Conservation (phyloP, 2,797 vertebrate genomes). For the Gadopsis marmoratus region DNA sequence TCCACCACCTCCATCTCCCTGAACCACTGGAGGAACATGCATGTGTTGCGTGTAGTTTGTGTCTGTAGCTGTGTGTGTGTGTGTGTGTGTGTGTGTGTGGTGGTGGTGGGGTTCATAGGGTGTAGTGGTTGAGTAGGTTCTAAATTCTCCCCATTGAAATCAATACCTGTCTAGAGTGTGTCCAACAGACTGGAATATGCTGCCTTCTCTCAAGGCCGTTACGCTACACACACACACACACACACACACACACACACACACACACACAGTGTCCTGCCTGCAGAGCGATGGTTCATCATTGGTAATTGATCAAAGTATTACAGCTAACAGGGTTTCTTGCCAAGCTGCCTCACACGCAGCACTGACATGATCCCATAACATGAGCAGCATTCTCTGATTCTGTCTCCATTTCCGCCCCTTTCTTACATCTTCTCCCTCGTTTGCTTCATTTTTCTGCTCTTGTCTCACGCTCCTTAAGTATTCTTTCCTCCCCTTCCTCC, state of each 20-base stretch:
- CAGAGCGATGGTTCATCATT: constrained; percentile 67
- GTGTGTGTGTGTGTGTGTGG: constrained; percentile 11
- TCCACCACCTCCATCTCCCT: constrained; percentile 18
- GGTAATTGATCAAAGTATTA: constrained; percentile 79
- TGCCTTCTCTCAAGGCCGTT: constrained; percentile 73
- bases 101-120: constrained; percentile 29
- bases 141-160: constrained; percentile 81
- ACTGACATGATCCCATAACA: constrained; percentile 58
- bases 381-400: constrained; percentile 23
- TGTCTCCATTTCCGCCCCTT: constrained; percentile 18
- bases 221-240: constrained; percentile 18
- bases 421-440: constrained; percentile 30
- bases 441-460: constrained; percentile 43
- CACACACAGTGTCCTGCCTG: constrained; percentile 33
- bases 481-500: constrained; percentile 27
- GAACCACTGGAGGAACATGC: constrained; percentile 12
- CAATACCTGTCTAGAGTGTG: constrained; percentile 80
- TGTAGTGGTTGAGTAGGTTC: constrained; percentile 68
- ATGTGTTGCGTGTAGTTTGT: not conserved
- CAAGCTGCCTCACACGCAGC: constrained; percentile 37
- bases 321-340: constrained; percentile 60
- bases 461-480: constrained; percentile 35
- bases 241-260: constrained; percentile 32
- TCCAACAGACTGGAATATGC: constrained; percentile 76
- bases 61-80: not conserved